Evolutionary conservation across 2,797 vertebrate species (phyloP).

Genomic region (Diceros bicornis): DNA sequence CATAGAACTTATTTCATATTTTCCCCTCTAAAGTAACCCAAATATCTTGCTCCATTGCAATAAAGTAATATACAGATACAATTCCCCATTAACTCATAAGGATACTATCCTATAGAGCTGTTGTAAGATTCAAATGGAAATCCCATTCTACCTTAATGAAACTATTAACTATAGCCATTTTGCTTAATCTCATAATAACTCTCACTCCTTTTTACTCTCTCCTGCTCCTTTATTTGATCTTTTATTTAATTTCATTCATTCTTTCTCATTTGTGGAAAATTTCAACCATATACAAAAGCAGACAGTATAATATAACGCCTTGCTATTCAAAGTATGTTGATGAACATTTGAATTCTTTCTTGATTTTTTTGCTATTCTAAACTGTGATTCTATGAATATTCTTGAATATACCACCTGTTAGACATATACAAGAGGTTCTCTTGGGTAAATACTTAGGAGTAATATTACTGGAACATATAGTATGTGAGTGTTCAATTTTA

Average conservation of each 20-base stretch:
- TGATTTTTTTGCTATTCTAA: neutral
- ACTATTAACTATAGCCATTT: neutral
- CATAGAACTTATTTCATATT: neutral
- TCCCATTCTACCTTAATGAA: neutral
- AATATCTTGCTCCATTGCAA: neutral
- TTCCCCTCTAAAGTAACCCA: neutral
- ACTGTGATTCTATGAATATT: neutral
- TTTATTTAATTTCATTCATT: neutral
- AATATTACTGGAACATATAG: neutral
- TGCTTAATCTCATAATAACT: neutral
- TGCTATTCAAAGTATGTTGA: neutral
- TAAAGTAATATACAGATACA: neutral
- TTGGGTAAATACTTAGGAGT: neutral
- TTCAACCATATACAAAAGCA: neutral
- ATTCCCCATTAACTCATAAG: neutral
- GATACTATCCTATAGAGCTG: neutral
- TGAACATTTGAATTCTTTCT: neutral
- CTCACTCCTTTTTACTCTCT: neutral
- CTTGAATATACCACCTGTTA: neutral
- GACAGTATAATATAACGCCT: neutral
- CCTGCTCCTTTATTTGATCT: neutral
- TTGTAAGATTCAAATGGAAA: neutral
- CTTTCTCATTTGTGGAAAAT: neutral
- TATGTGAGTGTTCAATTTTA: neutral
- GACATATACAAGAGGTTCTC: neutral